These are phyloP conservation scores for Neolamprologus fasciatus DNA, from an alignment of 2,113 vertebrate genomes.

Conservation along the genomic window DNA sequence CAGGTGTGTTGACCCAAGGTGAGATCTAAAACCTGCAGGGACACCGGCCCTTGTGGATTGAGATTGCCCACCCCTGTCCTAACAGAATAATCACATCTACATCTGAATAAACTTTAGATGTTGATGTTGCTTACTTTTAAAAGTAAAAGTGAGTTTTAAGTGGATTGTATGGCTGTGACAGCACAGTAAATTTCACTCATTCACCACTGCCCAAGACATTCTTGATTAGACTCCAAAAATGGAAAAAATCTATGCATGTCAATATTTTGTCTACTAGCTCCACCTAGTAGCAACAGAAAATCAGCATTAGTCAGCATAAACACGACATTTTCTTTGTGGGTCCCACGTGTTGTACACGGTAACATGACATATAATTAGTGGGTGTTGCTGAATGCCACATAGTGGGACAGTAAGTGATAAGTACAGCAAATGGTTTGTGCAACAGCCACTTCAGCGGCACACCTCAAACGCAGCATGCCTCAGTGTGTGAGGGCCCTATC, in stretches of 20 bases:
- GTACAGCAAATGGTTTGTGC: neutral
- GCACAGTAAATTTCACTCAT: neutral
- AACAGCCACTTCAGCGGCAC: neutral
- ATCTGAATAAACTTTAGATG: neutral
- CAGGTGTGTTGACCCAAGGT: no score
- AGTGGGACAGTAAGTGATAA: neutral
- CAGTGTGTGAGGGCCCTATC: neutral
- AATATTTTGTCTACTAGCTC: neutral
- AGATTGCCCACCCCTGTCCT: neutral
- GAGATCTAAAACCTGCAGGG: no score
- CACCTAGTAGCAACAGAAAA: neutral
- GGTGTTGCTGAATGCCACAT: neutral
- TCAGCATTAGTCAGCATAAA: neutral
- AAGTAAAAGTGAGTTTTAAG: neutral
- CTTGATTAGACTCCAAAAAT: neutral
- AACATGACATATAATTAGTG: neutral
- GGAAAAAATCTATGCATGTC: neutral
- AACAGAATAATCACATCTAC: neutral
- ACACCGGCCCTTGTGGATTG: accelerated
- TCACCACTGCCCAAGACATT: no score
- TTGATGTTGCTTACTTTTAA: neutral
- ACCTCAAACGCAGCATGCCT: neutral
- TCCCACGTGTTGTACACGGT: neutral
- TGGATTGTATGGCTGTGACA: neutral
- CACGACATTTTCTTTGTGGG: neutral